These are phyloP conservation scores for Gymnogyps californianus DNA, from an alignment of 2,113 vertebrate species.

Conservation along the genomic window DNA sequence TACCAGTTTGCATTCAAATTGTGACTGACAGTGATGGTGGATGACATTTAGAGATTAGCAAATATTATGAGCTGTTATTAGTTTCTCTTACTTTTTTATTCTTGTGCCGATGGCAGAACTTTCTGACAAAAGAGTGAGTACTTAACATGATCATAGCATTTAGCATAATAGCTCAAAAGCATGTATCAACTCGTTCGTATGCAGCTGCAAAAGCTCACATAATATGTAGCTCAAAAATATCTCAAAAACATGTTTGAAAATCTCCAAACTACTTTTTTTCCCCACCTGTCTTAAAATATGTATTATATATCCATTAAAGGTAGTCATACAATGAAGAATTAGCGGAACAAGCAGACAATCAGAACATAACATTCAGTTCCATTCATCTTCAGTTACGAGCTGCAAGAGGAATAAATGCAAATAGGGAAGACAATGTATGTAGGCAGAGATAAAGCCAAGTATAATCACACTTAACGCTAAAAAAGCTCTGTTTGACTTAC, in stretches of 20 bases:
- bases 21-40: neutral
- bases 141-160: neutral
- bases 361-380: neutral
- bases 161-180: neutral
- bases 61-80: neutral
- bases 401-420: neutral
- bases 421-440: neutral
- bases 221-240: neutral
- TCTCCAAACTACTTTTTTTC: neutral
- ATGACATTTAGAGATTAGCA: neutral
- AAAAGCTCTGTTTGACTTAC: constrained; percentile 9
- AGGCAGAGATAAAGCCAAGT: constrained; percentile 15
- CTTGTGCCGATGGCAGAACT: neutral
- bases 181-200: neutral
- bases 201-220: neutral
- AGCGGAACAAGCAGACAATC: neutral
- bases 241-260: neutral
- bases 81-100: neutral
- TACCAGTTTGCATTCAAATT: neutral
- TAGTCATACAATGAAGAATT: neutral
- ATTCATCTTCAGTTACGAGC: neutral
- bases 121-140: neutral
- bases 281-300: neutral
- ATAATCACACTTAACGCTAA: neutral
- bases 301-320: neutral